Evolutionary conservation across 35 echinoderm and acorn worm species (phyloP), one percentile per base, ranked within the genome.

Genomic region (Lytechinus variegatus): DNA sequence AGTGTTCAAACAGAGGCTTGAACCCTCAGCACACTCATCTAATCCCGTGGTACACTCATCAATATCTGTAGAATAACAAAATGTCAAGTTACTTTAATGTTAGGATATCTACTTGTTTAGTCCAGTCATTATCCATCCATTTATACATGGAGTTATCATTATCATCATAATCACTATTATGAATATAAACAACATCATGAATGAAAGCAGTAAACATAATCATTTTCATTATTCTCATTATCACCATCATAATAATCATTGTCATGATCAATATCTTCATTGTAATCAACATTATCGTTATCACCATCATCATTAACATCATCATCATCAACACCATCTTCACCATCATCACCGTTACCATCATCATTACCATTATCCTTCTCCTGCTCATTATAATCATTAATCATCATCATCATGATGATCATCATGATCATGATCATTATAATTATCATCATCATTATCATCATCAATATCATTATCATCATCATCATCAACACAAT

Each of bases 1-100:
- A 10, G 94, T 97, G 94, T 98, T 98, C 52, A 86, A 52, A 89
- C 97, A 98, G 16, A 27, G 52, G 91, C 94, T 94, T 10, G 93
- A 51, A 54, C 57, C 95, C 87, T 8, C 54, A 9, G 94, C 89
- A 96, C 96, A 97, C 52, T 86, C 96, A 58, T 93, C 54, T 13
- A 54, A 9, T 13, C 91, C 54, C 9, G 91, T 54, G 10, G 53
- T 53, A 56, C 91, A 93, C 53, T 93, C 91, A 55, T 93, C 91
- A 56, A 93, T 56, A 93, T 93, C 91, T 93, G 91, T 10, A 54
- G 54, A 24, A 56, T 27, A 54, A 93, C 5, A 58, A 44, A 44
- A 44, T 44, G 33, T 44, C 33, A 44, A 44, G 33, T 44, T 44
- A 44, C 33, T 44, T 44, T 44, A 44, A 44, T 44, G 2, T 44